Evolutionary conservation across 1,140 invertebrate genomes (phyloP).

Genomic region (Drosophila lacteicornis): DNA sequence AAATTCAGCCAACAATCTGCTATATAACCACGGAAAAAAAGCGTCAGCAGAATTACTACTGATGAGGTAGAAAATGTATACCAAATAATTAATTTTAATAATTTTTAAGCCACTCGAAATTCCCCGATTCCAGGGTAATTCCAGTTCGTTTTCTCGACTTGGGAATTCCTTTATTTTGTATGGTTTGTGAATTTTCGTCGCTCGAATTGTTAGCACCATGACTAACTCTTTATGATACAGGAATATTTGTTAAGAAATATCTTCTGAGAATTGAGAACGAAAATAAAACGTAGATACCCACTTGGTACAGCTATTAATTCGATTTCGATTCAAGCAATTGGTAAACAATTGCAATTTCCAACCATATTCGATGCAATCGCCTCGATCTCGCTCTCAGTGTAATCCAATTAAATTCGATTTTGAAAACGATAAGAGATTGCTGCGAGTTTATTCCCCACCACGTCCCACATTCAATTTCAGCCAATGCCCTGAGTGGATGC

Average conservation of each 20-base stretch:
- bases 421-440: conserved; percentile 15
- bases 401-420: conserved; percentile 47
- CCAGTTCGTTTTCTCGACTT: not conserved
- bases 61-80: too few relatives aligned
- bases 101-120: too few relatives aligned
- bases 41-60: too few relatives aligned
- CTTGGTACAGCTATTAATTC: not conserved
- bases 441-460: conserved; percentile 16
- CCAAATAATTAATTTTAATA: too few relatives aligned
- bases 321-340: conserved; percentile 14
- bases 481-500: conserved; percentile 1
- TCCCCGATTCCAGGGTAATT: not conserved
- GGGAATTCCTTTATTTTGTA: not conserved
- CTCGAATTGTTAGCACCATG: conserved; percentile 6
- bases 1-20: too few relatives aligned
- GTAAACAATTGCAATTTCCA: conserved; percentile 21
- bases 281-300: not conserved
- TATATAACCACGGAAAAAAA: too few relatives aligned
- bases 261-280: not conserved
- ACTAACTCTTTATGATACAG: conserved; percentile 8
- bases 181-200: not conserved
- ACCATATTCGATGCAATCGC: conserved; percentile 16
- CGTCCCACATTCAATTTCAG: conserved; percentile 1
- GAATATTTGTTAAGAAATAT: conserved; percentile 2
- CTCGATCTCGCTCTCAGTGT: not conserved